These are phyloP conservation scores for Hemiscyllium ocellatum DNA, from an alignment of 2,113 vertebrate species.

Conservation along the genomic window DNA sequence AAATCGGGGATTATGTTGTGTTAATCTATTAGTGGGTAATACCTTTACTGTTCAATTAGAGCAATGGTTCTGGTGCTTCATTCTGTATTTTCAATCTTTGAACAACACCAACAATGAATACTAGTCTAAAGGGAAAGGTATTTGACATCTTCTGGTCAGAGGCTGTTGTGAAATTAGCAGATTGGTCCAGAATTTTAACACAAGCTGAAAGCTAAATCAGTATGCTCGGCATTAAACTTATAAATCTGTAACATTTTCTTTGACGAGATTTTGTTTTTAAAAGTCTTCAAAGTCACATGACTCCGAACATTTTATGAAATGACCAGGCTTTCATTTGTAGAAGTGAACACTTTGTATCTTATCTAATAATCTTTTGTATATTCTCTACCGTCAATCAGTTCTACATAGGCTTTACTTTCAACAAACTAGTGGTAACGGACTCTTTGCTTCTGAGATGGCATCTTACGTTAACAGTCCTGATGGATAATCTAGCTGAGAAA, in stretches of 20 bases:
- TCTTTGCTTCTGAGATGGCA: background rate
- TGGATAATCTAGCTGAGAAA: slow-evolving; percentile 50
- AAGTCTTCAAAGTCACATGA: background rate
- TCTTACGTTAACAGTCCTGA: background rate
- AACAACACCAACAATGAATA: background rate
- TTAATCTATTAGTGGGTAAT: slow-evolving; percentile 19
- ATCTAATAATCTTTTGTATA: background rate
- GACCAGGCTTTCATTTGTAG: background rate
- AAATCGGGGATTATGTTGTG: slow-evolving; percentile 5
- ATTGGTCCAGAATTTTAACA: slow-evolving; percentile 3
- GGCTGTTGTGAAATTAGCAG: background rate
- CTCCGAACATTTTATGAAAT: background rate
- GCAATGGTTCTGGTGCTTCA: background rate
- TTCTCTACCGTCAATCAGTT: background rate
- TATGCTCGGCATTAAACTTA: background rate
- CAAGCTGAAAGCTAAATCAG: background rate
- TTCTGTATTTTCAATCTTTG: background rate
- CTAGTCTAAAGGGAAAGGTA: background rate
- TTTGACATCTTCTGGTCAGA: slow-evolving; percentile 30
- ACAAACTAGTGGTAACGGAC: background rate
- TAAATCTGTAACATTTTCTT: background rate
- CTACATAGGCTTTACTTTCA: background rate
- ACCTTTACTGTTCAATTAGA: background rate
- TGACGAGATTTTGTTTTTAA: slow-evolving; percentile 17
- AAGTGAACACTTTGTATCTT: background rate